Evolutionary conservation across 2,888 invertebrate genomes (phyloP), one percentile per base, ranked within the genome.

Genomic region (Thymelicus sylvestris): DNA sequence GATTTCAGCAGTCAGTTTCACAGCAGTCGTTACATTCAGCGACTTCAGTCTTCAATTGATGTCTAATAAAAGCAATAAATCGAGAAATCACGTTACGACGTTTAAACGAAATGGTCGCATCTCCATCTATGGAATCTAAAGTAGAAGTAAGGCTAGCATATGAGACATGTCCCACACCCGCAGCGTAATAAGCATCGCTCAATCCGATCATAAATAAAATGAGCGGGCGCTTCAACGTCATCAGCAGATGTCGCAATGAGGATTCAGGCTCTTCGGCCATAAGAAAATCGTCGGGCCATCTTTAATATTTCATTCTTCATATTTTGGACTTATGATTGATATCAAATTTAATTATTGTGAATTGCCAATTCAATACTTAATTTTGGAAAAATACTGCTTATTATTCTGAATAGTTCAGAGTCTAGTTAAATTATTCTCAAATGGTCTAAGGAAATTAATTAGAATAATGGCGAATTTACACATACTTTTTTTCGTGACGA

Each of bases 181-280:
- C 84, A 88, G 82, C 83, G 89, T 87, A 91, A 90, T 91, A 91
- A 90, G 89, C 86, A 85, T 83, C 85, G 86, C 85, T 90, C 87
- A 89, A 90, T 86, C 87, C 81, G 85, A 84, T 87, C 89, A 89
- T 91, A 91, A 92, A 92, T 92, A 92, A 92, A 90, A 88, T 84
- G 86, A 83, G 80, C 80, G 77, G 83, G 84, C 85, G 86, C 83
- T 86, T 82, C 83, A 81, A 84, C 89, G 70, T 90, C 92, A 89
- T 80, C 80, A 81, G 77, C 91, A 92, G 89, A 87, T 89, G 92
- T 84, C 86, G 87, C 86, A 74, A 79, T 78, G 77, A 80, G 81
- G 83, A 82, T 83, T 83, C 83, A 81, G 82, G 79, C 78, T 77
- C 77, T 7, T 52, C 78, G 79, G 78, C 83, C 78, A 85, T 84